Percentiles rank a stretch among this genome's conserved stretches.
phyloP scores from a whole-genome alignment of 2,113 vertebrate species.

The Chiloscyllium plagiosum region DNA sequence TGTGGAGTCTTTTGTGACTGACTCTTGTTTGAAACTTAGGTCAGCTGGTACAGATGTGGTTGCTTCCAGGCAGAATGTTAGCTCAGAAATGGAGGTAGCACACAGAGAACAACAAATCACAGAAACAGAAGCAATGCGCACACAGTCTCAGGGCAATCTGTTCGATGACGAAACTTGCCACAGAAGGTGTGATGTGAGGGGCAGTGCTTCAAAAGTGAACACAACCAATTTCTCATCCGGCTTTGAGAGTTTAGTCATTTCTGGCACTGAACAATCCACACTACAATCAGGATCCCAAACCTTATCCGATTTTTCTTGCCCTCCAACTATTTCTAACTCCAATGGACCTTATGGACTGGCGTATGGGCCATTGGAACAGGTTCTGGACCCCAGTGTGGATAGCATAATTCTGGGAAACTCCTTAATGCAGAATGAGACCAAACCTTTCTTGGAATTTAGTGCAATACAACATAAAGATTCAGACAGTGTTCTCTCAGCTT shows the following conservation, averaged over 20 bases:
- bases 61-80: neutral
- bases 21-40: neutral
- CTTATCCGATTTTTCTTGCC: neutral
- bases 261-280: neutral
- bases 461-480: too few species aligned
- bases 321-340: neutral
- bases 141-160: neutral
- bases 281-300: neutral
- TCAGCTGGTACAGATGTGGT: slow-evolving; percentile 1
- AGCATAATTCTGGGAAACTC: neutral
- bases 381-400: neutral
- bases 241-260: neutral
- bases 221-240: neutral
- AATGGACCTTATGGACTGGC: neutral
- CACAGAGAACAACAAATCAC: neutral
- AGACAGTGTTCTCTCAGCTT: neutral
- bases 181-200: neutral
- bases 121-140: neutral
- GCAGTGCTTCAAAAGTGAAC: neutral
- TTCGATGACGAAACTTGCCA: neutral
- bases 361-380: neutral
- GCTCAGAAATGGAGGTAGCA: neutral
- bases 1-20: neutral
- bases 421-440: neutral
- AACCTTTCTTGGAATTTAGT: neutral